Conservation (phyloP, 2,113 vertebrate genomes). For the Fulica atra region DNA sequence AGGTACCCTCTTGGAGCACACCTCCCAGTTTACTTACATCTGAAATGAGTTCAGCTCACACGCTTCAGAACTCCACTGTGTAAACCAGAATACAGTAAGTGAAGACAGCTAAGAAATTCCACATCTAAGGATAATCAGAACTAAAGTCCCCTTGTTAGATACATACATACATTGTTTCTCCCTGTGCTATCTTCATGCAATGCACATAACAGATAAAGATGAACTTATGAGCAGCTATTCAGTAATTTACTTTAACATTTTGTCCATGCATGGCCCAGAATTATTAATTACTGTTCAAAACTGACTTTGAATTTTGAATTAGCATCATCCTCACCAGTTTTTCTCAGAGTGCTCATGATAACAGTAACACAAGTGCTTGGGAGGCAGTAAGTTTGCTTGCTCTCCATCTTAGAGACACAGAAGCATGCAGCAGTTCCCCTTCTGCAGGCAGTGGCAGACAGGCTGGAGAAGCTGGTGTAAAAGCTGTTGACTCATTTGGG, state of each 20-base stretch:
- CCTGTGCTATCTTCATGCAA: not conserved
- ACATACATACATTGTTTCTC: not conserved
- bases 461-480: not conserved
- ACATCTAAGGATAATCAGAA: not conserved
- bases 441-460: not conserved
- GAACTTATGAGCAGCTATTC: not conserved
- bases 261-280: not conserved
- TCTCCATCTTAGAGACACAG: not conserved
- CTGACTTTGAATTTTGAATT: not conserved
- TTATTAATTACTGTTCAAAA: not conserved
- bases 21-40: not conserved
- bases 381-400: not conserved
- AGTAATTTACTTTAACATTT: constrained; percentile 1
- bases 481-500: not conserved
- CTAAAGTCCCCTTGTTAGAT: not conserved
- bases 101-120: not conserved
- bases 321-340: not conserved
- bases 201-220: not conserved
- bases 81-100: not conserved
- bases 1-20: not conserved
- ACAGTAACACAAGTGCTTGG: not conserved
- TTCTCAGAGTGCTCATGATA: not conserved
- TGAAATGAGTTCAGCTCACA: not conserved
- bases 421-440: not conserved
- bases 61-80: not conserved